phyloP scores from a whole-genome alignment of 1,140 invertebrate genomes.

The Drosophila mojavensis region DNA sequence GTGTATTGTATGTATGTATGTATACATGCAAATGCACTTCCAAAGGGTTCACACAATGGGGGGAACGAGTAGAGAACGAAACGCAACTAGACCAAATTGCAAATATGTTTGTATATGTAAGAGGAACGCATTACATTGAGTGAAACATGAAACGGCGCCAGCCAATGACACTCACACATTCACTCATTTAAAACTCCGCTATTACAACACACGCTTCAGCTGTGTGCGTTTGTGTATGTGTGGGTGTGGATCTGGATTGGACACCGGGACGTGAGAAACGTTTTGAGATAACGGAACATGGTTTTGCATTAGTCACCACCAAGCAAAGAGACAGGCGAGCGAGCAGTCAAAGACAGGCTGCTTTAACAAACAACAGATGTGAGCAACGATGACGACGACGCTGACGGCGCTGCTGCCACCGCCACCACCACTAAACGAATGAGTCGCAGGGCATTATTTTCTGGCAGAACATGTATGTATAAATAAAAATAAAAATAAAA shows the following conservation, averaged over 20 bases:
- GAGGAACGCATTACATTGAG: constrained; percentile 36
- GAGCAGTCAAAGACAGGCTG: constrained; percentile 28
- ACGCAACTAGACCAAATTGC: constrained; percentile 30
- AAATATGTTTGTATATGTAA: constrained; percentile 18
- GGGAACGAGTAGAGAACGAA: constrained; percentile 33
- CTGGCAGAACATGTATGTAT: constrained; percentile 41
- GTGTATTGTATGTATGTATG: neutral
- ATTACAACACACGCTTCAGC: constrained; percentile 43
- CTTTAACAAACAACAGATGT: constrained; percentile 66
- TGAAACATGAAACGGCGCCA: constrained; percentile 54
- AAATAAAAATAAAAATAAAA: constrained; percentile 19
- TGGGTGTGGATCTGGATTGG: constrained; percentile 35
- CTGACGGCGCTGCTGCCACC: neutral
- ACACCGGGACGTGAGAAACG: constrained; percentile 50
- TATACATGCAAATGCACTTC: constrained; percentile 31
- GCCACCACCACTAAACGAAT: constrained; percentile 31
- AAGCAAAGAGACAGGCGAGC: constrained; percentile 20
- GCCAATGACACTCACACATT: constrained; percentile 42
- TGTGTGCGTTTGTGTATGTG: constrained; percentile 25
- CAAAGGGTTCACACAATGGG: constrained; percentile 34
- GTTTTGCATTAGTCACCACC: constrained; percentile 51
- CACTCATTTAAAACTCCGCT: constrained; percentile 55
- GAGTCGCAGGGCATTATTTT: constrained; percentile 27
- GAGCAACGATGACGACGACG: constrained; percentile 33
- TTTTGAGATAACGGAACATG: constrained; percentile 54